Conservation (phyloP, 2,888 invertebrate species). For the Escarpia spicata region DNA sequence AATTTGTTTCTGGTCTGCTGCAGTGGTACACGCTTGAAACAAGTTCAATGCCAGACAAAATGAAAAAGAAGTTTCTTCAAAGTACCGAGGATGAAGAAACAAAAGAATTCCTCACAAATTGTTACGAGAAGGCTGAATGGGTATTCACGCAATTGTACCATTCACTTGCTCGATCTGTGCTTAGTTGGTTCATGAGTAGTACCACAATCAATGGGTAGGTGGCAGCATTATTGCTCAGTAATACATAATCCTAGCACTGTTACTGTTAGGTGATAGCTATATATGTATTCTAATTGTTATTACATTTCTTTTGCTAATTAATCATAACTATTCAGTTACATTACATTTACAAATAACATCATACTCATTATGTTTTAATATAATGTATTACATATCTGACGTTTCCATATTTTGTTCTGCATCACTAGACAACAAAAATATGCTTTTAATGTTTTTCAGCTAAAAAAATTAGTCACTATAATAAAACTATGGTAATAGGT, state of each 20-base stretch:
- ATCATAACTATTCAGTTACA: background rate
- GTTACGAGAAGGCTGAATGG: slow-evolving; percentile 84
- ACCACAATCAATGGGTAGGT: slow-evolving; percentile 95
- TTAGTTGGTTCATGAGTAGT: slow-evolving; percentile 90
- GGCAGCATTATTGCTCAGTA: slow-evolving; percentile 8
- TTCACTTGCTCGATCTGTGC: slow-evolving; percentile 82
- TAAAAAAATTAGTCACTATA: too few relatives aligned
- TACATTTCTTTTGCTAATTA: background rate
- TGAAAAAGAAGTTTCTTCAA: slow-evolving; percentile 53
- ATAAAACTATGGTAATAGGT: too few relatives aligned
- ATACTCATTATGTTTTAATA: background rate
- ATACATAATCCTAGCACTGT: background rate
- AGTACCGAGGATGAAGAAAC: slow-evolving; percentile 76
- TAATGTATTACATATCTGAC: background rate
- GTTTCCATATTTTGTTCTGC: background rate
- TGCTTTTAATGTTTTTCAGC: too few relatives aligned
- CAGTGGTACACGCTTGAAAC: slow-evolving; percentile 61
- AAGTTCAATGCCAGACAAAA: slow-evolving; percentile 46
- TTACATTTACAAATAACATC: background rate
- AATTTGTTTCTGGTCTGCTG: slow-evolving; percentile 24
- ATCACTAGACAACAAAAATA: too few relatives aligned
- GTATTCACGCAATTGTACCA: slow-evolving; percentile 91
- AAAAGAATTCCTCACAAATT: slow-evolving; percentile 77
- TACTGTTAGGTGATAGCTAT: slow-evolving; percentile 1
- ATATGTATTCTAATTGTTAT: background rate